phyloP scores from a whole-genome alignment of 2,888 invertebrate species.

The Catocala fraxini region DNA sequence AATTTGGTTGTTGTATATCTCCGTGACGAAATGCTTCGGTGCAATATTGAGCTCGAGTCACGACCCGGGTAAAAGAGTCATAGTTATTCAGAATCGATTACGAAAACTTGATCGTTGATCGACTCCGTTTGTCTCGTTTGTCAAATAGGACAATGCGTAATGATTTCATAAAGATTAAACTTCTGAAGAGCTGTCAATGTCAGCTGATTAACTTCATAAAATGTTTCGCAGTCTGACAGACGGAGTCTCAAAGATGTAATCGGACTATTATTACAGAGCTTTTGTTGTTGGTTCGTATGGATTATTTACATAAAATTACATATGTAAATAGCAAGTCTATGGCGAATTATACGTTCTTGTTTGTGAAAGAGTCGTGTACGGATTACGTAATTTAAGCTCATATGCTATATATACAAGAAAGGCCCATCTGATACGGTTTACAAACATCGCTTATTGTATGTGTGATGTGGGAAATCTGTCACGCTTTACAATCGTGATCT shows the following conservation, averaged over 20 bases:
- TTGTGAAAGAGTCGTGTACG: conserved; percentile 2
- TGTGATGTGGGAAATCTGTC: conserved; percentile 8
- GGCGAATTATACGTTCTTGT: background rate
- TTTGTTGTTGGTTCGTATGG: background rate
- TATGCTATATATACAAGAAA: background rate
- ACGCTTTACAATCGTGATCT: background rate
- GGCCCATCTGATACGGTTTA: conserved; percentile 5
- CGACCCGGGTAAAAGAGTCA: conserved; percentile 58
- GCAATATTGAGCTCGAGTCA: conserved; percentile 58
- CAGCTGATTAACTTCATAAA: conserved; percentile 28
- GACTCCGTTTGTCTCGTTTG: conserved; percentile 50
- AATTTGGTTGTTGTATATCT: conserved; percentile 30
- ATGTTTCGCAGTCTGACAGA: conserved; percentile 22
- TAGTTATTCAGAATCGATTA: conserved; percentile 65
- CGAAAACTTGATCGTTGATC: conserved; percentile 61
- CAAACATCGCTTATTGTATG: conserved; percentile 3
- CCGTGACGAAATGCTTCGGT: conserved; percentile 61
- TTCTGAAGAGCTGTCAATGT: conserved; percentile 41
- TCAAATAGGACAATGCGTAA: conserved; percentile 46
- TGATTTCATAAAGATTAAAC: conserved; percentile 40
- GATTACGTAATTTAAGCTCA: background rate
- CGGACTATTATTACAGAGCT: background rate
- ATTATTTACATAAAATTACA: background rate
- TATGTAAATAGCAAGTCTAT: background rate
- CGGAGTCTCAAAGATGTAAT: background rate